Percentiles rank a stretch among this genome's conserved stretches.
Conservation (phyloP, 2,888 invertebrate species). For the Drosophila kanekoi region DNA sequence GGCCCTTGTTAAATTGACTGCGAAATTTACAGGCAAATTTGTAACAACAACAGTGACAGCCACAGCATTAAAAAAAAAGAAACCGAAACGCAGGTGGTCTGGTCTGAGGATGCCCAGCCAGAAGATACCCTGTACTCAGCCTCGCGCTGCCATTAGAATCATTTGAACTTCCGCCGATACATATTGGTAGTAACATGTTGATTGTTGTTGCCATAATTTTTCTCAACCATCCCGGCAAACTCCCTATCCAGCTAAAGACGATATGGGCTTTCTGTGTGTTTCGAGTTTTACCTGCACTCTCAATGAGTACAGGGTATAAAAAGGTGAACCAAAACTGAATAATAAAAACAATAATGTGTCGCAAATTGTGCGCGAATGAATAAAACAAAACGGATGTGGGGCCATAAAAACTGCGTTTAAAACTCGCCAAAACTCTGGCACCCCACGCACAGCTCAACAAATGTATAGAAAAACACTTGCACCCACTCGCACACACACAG, state of each 20-base stretch:
- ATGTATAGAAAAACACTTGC: neutral
- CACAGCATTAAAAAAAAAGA: neutral
- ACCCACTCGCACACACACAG: constrained; percentile 1
- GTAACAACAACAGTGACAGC: constrained; percentile 32
- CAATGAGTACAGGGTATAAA: neutral
- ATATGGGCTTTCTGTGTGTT: too few relatives aligned
- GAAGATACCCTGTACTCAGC: neutral
- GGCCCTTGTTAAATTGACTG: constrained; percentile 62
- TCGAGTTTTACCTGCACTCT: neutral
- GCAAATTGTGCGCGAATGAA: constrained; percentile 77
- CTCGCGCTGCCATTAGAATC: neutral
- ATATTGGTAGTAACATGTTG: too few relatives aligned
- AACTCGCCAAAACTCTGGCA: constrained; percentile 55
- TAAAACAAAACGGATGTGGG: constrained; percentile 75
- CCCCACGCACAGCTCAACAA: constrained; percentile 21
- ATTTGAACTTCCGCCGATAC: too few relatives aligned
- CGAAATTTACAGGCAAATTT: constrained; percentile 54
- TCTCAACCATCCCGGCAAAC: too few relatives aligned
- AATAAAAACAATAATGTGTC: constrained; percentile 76
- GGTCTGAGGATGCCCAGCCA: neutral
- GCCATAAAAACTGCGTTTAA: constrained; percentile 72
- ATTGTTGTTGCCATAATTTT: too few relatives aligned
- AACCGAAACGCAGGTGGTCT: neutral
- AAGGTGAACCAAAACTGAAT: constrained; percentile 50
- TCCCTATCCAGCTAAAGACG: too few relatives aligned